Conservation (phyloP, 2,797 vertebrate genomes). For the Halcyon smyrnensis region DNA sequence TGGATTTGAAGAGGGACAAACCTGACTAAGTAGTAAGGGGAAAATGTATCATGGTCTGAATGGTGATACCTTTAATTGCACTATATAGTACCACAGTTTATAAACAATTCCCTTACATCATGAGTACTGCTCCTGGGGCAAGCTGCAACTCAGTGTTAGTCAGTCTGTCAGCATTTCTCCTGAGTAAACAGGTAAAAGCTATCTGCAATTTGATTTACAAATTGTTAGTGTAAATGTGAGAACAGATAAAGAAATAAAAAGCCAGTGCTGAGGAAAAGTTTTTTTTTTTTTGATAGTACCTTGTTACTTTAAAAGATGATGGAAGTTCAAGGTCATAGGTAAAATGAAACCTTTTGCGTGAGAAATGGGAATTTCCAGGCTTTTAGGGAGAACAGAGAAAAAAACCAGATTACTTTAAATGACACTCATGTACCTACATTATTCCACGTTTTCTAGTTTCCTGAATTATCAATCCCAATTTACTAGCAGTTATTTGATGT, state of each 20-base stretch:
- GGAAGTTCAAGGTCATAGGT: not conserved
- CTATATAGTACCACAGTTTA: not conserved
- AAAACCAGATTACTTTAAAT: not conserved
- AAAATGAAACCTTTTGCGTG: not conserved
- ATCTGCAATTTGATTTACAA: not conserved
- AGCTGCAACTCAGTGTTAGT: not conserved
- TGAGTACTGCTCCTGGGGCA: not conserved
- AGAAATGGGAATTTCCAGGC: slow-evolving; percentile 2
- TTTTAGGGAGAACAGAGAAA: not conserved
- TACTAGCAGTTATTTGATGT: not conserved
- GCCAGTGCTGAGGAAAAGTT: not conserved
- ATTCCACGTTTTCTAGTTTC: not conserved
- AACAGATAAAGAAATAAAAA: not conserved
- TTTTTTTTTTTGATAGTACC: not conserved
- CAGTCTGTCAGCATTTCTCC: not conserved
- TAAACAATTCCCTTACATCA: not conserved
- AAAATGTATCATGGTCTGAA: not conserved
- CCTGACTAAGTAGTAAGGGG: not conserved
- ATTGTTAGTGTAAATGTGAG: not conserved
- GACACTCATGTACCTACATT: not conserved
- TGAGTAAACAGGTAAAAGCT: not conserved
- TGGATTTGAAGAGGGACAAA: not conserved
- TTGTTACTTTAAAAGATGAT: not conserved
- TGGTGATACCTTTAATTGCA: not conserved
- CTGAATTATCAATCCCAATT: not conserved